A percentile compares a stretch with the other conserved stretches of the same genome.
Conservation (phyloP, 2,797 vertebrate genomes). For the Megalops cyprinoides region DNA sequence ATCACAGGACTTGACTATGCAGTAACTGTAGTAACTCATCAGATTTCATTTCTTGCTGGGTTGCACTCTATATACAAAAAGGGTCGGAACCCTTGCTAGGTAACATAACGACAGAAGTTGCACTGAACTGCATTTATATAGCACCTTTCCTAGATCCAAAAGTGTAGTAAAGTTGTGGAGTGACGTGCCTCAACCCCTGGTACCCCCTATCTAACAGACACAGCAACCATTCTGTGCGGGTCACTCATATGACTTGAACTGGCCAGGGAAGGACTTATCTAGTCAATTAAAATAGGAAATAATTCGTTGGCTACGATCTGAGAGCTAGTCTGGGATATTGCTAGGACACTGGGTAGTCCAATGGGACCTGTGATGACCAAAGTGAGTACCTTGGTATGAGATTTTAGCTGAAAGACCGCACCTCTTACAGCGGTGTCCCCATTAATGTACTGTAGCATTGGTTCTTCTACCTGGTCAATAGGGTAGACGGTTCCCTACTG, state of each 20-base stretch:
- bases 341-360: not conserved
- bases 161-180: not conserved
- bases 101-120: too few relatives aligned
- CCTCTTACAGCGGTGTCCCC: not conserved
- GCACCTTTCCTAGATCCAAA: not conserved
- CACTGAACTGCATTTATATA: not conserved
- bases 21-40: too few relatives aligned
- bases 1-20: too few relatives aligned
- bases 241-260: not conserved
- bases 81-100: too few relatives aligned
- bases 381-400: not conserved
- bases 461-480: not conserved
- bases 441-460: not conserved
- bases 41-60: not conserved
- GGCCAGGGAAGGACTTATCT: not conserved
- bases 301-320: not conserved
- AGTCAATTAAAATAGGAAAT: not conserved
- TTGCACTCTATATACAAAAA: not conserved
- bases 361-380: not conserved
- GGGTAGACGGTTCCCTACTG: not conserved
- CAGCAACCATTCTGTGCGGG: not conserved
- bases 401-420: not conserved
- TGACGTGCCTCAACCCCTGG: not conserved
- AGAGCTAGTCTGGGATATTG: not conserved
- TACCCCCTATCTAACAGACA: not conserved